Conservation (phyloP, 64 coral and sea anemone species). For the Pocillopora verrucosa region DNA sequence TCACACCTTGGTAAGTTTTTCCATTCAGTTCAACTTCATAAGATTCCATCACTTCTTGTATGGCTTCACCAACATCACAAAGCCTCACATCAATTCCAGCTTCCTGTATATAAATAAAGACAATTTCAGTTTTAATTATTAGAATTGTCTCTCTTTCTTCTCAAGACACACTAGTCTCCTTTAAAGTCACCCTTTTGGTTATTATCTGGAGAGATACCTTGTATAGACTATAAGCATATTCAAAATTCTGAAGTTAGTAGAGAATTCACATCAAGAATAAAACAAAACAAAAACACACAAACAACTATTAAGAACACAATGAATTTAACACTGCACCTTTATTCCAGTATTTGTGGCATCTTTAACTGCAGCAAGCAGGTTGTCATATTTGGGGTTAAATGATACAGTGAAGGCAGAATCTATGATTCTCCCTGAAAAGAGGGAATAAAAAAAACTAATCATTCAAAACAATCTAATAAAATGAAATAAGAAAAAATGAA, state of each 20-base stretch:
- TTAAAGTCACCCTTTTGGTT: too few species aligned
- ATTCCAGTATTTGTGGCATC: conserved; percentile 99
- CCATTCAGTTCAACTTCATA: conserved; percentile 95
- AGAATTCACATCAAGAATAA: neutral
- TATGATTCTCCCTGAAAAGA: conserved; percentile 82
- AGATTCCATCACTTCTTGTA: conserved; percentile 98
- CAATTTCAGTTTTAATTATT: neutral
- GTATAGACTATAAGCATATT: too few species aligned
- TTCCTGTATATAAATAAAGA: conserved; percentile 48
- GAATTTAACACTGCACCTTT: conserved; percentile 40
- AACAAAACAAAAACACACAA: neutral
- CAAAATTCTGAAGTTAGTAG: too few species aligned
- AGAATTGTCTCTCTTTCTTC: too few species aligned
- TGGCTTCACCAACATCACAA: conserved; percentile 95
- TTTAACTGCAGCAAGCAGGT: conserved; percentile 88
- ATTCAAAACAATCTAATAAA: too few species aligned
- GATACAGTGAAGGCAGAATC: conserved; percentile 97
- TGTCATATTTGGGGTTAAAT: conserved; percentile 96
- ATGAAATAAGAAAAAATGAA: too few species aligned
- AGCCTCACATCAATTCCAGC: conserved; percentile 94
- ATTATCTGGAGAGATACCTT: too few species aligned
- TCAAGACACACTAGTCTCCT: too few species aligned
- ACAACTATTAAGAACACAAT: neutral
- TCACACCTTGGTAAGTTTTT: conserved; percentile 69
- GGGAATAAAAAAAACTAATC: conserved; percentile 4